Conservation (phyloP, 1,140 invertebrate genomes). For the Acromyrmex heyeri region DNA sequence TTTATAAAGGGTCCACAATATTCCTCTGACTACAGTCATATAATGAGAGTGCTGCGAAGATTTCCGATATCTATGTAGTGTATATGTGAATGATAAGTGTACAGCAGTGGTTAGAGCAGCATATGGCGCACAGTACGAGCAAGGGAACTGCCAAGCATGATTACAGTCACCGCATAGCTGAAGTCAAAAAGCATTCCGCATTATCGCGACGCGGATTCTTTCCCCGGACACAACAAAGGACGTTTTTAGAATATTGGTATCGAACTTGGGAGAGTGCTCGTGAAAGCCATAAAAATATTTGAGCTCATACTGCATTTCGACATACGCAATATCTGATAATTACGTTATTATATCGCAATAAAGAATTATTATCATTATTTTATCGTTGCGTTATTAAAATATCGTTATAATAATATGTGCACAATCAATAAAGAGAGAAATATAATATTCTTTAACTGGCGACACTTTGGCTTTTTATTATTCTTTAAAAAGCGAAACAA, state of each 20-base stretch:
- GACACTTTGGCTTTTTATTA: neutral
- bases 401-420: neutral
- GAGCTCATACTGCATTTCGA: neutral
- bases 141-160: slow-evolving; percentile 52
- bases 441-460: neutral
- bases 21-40: neutral
- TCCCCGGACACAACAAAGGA: slow-evolving; percentile 82
- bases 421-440: neutral
- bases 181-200: slow-evolving; percentile 50
- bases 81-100: slow-evolving; percentile 57
- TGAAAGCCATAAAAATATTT: neutral
- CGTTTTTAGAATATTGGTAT: slow-evolving; percentile 87
- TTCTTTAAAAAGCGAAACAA: slow-evolving; percentile 9
- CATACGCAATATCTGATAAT: neutral
- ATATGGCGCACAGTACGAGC: slow-evolving; percentile 18
- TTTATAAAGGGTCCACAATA: neutral
- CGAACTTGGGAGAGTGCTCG: slow-evolving; percentile 76
- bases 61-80: slow-evolving; percentile 30
- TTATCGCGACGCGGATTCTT: slow-evolving; percentile 79
- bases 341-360: too few relatives aligned
- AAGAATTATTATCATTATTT: neutral
- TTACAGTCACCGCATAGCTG: slow-evolving; percentile 44
- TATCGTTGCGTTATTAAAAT: neutral
- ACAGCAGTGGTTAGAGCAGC: slow-evolving; percentile 26
- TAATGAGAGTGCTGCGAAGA: slow-evolving; percentile 53